Conservation (phyloP, 2,113 vertebrate species). For the Strigops habroptila region DNA sequence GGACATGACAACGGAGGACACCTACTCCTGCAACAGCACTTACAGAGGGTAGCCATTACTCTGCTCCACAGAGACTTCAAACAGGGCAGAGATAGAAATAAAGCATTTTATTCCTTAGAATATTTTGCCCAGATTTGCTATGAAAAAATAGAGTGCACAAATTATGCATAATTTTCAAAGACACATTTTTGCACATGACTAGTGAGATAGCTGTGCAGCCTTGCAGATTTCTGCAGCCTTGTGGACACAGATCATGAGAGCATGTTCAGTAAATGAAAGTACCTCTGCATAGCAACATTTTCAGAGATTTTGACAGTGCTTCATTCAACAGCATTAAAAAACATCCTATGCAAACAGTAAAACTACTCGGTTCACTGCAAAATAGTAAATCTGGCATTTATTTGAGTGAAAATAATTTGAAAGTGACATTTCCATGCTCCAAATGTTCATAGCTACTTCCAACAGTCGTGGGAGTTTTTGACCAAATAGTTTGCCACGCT, state of each 20-base stretch:
- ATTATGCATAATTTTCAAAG: neutral
- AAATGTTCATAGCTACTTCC: neutral
- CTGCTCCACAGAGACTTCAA: neutral
- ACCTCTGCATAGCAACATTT: neutral
- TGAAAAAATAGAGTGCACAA: neutral
- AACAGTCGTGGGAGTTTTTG: neutral
- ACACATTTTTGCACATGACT: neutral
- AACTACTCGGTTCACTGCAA: neutral
- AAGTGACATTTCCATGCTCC: neutral
- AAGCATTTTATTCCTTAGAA: neutral
- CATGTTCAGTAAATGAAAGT: neutral
- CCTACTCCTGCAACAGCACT: neutral
- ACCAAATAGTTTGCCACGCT: neutral
- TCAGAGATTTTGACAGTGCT: neutral
- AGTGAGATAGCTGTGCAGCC: neutral
- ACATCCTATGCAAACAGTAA: neutral
- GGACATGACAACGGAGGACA: neutral
- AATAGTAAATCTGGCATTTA: neutral
- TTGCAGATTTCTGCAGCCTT: neutral
- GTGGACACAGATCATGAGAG: neutral
- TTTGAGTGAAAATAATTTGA: neutral
- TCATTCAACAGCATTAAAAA: neutral
- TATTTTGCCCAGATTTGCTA: neutral
- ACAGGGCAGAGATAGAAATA: rapidly evolving
- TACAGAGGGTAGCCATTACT: neutral